Evolutionary conservation across 2,797 vertebrate genomes (phyloP).

Genomic region (Acrossocheilus wenchowensis): DNA sequence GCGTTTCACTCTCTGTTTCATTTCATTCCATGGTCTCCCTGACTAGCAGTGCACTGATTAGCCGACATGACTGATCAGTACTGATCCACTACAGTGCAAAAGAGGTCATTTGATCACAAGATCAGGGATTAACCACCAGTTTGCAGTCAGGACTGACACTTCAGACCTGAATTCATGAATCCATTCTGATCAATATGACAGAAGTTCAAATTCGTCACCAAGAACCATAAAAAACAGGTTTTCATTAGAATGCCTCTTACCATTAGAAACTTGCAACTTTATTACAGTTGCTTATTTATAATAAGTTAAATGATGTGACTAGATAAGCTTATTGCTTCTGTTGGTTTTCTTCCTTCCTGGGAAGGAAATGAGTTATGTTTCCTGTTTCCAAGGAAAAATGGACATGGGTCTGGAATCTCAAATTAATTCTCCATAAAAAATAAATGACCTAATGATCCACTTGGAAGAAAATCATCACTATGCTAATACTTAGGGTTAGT

Average conservation of each 20-base stretch:
- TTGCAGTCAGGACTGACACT: constrained; percentile 27
- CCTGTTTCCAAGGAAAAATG: constrained; percentile 4
- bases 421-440: background rate
- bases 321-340: background rate
- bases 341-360: background rate
- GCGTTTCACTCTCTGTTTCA: constrained; percentile 7
- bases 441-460: background rate
- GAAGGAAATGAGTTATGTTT: background rate
- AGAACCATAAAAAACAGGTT: background rate
- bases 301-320: background rate
- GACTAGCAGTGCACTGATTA: background rate
- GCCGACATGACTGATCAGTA: constrained; percentile 27
- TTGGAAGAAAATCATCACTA: background rate
- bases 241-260: background rate
- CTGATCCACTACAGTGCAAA: constrained; percentile 35
- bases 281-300: background rate
- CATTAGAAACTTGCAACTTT: background rate
- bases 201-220: background rate
- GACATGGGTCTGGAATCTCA: background rate
- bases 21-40: constrained; percentile 31
- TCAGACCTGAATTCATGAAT: background rate
- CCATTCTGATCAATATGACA: background rate
- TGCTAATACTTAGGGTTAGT: background rate
- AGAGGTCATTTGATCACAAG: constrained; percentile 48
- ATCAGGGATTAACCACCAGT: constrained; percentile 53